Conservation (phyloP, 2,113 vertebrate species). For the Dunckerocampus dactyliophorus region DNA sequence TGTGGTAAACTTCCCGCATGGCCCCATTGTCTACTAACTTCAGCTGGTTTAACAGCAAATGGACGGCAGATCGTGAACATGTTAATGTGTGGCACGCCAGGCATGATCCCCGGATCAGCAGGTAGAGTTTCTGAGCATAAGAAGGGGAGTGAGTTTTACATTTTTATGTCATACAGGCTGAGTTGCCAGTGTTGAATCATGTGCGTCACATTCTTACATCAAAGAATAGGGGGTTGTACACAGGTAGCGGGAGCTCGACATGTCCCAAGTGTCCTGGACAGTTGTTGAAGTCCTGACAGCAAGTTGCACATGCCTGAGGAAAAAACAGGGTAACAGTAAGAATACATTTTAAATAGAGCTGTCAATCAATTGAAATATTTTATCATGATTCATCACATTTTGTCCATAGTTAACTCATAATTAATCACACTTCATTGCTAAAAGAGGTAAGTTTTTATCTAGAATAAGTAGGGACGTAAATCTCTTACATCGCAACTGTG, state of each 20-base stretch:
- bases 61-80: conserved; percentile 79
- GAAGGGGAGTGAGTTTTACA: neutral
- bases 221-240: conserved; percentile 93
- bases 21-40: conserved; percentile 82
- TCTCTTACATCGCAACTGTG: too few relatives aligned
- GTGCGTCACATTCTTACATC: conserved; percentile 74
- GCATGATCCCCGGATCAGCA: conserved; percentile 88
- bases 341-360: neutral
- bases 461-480: too few relatives aligned
- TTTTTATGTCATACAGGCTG: neutral
- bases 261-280: conserved; percentile 93
- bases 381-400: too few relatives aligned
- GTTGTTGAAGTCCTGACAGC: conserved; percentile 85
- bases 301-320: conserved; percentile 82
- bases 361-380: too few relatives aligned
- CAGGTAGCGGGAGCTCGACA: conserved; percentile 85
- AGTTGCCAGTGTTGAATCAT: neutral
- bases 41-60: conserved; percentile 85
- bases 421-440: too few relatives aligned
- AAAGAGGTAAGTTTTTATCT: too few relatives aligned
- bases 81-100: conserved; percentile 83
- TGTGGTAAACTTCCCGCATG: conserved; percentile 80
- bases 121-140: conserved; percentile 71
- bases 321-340: neutral
- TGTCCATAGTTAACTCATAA: too few relatives aligned